Evolutionary conservation across 2,888 invertebrate genomes (phyloP).

Genomic region (Smittia aterrima): DNA sequence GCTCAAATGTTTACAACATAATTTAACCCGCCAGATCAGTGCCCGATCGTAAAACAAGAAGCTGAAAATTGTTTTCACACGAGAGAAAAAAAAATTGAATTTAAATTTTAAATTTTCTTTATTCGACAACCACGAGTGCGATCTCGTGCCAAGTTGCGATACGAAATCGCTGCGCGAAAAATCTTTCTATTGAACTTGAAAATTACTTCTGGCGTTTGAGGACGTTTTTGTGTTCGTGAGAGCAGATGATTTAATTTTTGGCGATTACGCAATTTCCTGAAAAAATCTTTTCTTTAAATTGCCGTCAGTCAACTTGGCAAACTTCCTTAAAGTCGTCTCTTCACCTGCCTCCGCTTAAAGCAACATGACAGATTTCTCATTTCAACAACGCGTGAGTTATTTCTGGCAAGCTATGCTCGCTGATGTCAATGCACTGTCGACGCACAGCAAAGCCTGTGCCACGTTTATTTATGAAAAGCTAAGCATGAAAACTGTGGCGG

Average conservation of each 20-base stretch:
- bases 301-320: neutral
- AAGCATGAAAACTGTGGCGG: too few relatives aligned
- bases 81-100: neutral
- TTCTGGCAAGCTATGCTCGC: too few relatives aligned
- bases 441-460: too few relatives aligned
- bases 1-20: neutral
- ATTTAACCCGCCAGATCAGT: neutral
- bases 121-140: neutral
- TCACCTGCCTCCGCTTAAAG: neutral
- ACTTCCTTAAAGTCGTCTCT: neutral
- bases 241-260: too few relatives aligned
- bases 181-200: conserved; percentile 2
- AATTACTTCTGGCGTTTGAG: neutral
- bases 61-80: neutral
- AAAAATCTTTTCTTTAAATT: neutral
- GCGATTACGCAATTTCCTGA: too few relatives aligned
- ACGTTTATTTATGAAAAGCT: too few relatives aligned
- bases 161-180: neutral
- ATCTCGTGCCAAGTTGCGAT: conserved; percentile 1
- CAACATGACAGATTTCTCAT: too few relatives aligned
- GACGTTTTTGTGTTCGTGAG: neutral
- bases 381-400: too few relatives aligned
- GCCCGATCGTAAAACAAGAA: neutral
- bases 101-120: neutral
- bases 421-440: too few relatives aligned